Evolutionary conservation across 2,797 vertebrate species (phyloP).

Genomic region (Eulemur rubriventer): DNA sequence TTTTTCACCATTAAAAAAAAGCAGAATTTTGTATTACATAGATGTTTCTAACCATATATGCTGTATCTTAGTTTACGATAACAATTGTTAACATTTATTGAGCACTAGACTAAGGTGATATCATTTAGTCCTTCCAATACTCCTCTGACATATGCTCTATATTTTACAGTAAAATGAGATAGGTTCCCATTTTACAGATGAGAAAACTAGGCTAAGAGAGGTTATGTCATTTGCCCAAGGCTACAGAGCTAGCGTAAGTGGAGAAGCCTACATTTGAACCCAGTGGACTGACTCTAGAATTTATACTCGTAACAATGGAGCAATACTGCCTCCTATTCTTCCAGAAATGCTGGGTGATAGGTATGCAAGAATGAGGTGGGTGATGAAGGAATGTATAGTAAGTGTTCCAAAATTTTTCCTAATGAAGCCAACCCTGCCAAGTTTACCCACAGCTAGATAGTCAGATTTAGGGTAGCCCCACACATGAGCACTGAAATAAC

Average conservation of each 20-base stretch:
- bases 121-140: background rate
- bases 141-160: background rate
- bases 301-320: background rate
- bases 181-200: conserved; percentile 39
- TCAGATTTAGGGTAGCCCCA: background rate
- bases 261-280: background rate
- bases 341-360: background rate
- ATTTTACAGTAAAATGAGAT: conserved; percentile 40
- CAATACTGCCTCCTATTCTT: background rate
- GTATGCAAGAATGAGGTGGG: background rate
- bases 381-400: background rate
- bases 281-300: background rate
- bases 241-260: background rate
- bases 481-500: background rate
- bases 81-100: conserved; percentile 12
- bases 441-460: background rate
- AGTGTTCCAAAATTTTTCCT: background rate
- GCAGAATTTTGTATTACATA: background rate
- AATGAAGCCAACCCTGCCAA: background rate
- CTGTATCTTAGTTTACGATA: conserved; percentile 27
- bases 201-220: conserved; percentile 12
- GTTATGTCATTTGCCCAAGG: background rate
- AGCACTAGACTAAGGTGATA: conserved; percentile 14
- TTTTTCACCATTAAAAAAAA: background rate
- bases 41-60: background rate